These are phyloP conservation scores for Chloropsis cyanopogon DNA, from an alignment of 2,113 vertebrate species.

Conservation along the genomic window DNA sequence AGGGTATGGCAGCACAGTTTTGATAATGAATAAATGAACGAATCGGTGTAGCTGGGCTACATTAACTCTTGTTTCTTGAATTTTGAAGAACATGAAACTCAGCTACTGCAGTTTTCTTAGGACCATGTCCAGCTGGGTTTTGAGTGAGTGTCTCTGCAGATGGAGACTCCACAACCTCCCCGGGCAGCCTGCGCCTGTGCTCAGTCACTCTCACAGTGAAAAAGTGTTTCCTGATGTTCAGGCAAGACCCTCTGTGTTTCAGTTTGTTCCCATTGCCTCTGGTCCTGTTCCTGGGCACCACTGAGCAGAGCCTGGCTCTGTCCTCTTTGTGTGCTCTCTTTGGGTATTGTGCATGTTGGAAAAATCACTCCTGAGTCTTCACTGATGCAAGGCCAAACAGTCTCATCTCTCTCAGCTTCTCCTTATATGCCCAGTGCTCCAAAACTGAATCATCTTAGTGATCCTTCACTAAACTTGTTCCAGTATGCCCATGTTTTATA, in stretches of 20 bases:
- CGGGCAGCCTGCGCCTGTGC: not conserved
- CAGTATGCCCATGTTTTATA: not conserved
- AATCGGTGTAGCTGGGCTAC: not conserved
- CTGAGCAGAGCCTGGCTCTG: not conserved
- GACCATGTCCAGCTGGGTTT: not conserved
- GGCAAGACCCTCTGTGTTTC: not conserved
- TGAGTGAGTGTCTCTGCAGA: not conserved
- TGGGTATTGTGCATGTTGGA: rapidly evolving
- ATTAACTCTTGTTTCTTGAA: not conserved
- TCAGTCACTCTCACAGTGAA: rapidly evolving
- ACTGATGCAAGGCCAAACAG: not conserved
- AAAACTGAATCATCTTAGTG: not conserved
- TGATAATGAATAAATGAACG: not conserved
- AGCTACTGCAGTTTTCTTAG: not conserved
- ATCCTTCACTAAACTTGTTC: not conserved
- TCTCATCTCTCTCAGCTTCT: not conserved
- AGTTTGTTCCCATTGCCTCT: not conserved
- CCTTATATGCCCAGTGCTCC: not conserved
- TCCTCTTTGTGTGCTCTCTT: not conserved
- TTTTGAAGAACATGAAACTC: not conserved
- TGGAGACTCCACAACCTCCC: not conserved
- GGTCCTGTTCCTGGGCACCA: not conserved
- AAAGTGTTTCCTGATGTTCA: not conserved
- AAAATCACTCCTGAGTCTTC: not conserved
- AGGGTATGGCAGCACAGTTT: not conserved